phyloP scores from a whole-genome alignment of 2,888 invertebrate species.

The Papilio gigon region DNA sequence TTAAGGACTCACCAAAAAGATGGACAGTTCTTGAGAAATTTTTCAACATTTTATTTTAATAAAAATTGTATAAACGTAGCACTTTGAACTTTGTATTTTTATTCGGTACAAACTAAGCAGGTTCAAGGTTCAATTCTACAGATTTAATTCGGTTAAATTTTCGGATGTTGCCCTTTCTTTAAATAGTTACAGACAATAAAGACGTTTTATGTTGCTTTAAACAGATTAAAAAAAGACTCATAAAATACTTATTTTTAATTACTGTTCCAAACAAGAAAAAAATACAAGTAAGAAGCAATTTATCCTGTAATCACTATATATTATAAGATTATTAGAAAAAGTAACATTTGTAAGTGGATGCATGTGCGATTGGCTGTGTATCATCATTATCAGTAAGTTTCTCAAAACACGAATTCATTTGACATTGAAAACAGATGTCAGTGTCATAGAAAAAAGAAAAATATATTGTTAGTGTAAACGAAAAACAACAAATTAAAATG shows the following conservation, averaged over 20 bases:
- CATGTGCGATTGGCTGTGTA: not conserved
- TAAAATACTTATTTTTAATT: no score
- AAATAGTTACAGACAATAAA: not conserved
- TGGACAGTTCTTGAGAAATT: conserved; percentile 59
- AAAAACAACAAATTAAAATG: conserved; percentile 70
- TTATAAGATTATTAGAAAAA: no score
- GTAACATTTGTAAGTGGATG: not conserved
- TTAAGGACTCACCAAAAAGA: conserved; percentile 55
- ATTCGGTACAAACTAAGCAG: no score
- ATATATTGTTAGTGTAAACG: conserved; percentile 53
- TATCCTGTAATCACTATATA: no score
- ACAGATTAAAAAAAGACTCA: no score
- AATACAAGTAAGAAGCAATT: no score
- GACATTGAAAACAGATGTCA: conserved; percentile 25
- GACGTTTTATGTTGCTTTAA: not conserved
- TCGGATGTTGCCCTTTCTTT: no score
- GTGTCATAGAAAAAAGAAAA: conserved; percentile 66
- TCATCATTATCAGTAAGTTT: not conserved
- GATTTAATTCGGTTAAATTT: no score
- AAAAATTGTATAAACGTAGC: conserved; percentile 45
- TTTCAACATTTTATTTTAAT: conserved; percentile 57
- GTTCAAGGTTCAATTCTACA: no score
- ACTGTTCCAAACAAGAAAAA: no score
- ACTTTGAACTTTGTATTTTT: conserved; percentile 58
- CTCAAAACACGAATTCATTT: conserved; percentile 4